Evolutionary conservation across 2,888 invertebrate species (phyloP), one percentile per base, ranked within the genome.

Genomic region (Drosophila differens): DNA sequence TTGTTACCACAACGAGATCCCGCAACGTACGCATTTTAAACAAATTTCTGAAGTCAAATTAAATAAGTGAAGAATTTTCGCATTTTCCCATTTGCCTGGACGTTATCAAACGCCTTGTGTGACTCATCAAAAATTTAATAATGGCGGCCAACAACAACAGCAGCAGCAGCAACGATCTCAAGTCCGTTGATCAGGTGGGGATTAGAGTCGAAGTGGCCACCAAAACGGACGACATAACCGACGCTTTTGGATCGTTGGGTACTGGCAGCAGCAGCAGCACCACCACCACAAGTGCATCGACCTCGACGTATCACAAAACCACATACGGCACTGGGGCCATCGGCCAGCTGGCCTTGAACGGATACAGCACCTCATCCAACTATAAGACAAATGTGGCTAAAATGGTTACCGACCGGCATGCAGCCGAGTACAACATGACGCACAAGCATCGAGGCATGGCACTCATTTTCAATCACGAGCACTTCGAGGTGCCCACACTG

Each of bases 401-500:
- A 77, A 96, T 96, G 96, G 95, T 96, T 9, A 95, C 95, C 1
- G 95, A 95, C 64, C 95, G 95, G 81, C 95, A 96, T 92, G 96
- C 96, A 0, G 94, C 95, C 0, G 96, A 96, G 92, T 99, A 98
- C 93, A 97, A 97, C 83, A 98, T 98, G 98, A 95, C 95, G 81
- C 97, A 98, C 93, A 94, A 95, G 81, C 94, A 95, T 80, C 95
- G 98, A 69, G 98, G 98, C 33, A 94, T 96, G 87, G 98, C 98
- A 3, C 92, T 98, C 39, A 97, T 99, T 89, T 97, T 99, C 91
- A 98, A 98, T 92, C 98, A 98, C 92, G 97, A 97, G 93, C 94
- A 95, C 85, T 98, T 98, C 91, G 95, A 95, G 78, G 95, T 96
- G 47, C 95, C 95, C 67, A 95, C 95, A 85, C 92, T 97, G 72